These are phyloP conservation scores for Lottia scabra DNA, from an alignment of 2,888 invertebrate species.

Conservation along the genomic window DNA sequence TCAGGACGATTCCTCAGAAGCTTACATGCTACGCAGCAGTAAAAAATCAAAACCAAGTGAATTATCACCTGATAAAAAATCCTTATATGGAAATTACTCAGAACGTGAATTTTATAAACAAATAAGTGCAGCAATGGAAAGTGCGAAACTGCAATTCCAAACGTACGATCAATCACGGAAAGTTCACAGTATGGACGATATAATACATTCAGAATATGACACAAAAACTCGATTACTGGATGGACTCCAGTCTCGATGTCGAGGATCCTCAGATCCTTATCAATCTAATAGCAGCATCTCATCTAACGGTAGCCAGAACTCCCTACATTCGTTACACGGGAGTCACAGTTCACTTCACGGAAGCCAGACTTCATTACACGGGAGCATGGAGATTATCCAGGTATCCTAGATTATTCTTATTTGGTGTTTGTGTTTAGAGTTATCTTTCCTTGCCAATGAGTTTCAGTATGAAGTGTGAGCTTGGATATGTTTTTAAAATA, in stretches of 20 bases:
- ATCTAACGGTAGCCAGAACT: constrained; percentile 66
- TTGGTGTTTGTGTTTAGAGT: too few relatives aligned
- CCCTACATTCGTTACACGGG: constrained; percentile 39
- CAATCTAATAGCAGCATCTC: constrained; percentile 66
- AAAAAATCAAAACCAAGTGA: constrained; percentile 49
- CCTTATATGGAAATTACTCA: constrained; percentile 49
- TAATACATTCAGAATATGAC: constrained; percentile 57
- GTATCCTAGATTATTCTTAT: constrained; percentile 52
- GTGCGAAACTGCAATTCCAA: constrained; percentile 57
- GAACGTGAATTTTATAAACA: constrained; percentile 59
- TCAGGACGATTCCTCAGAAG: constrained; percentile 54
- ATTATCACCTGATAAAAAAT: constrained; percentile 40
- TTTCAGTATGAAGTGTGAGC: too few relatives aligned
- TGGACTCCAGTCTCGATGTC: constrained; percentile 48
- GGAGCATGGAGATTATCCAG: constrained; percentile 66
- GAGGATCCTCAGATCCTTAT: constrained; percentile 57
- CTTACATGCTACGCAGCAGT: constrained; percentile 48
- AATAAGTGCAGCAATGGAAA: constrained; percentile 62
- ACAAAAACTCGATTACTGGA: constrained; percentile 43
- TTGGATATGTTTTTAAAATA: too few relatives aligned
- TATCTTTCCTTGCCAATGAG: too few relatives aligned
- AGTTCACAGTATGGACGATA: constrained; percentile 67
- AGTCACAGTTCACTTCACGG: constrained; percentile 66
- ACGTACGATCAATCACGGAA: constrained; percentile 58
- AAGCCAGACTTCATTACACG: constrained; percentile 64